phyloP scores from a whole-genome alignment of 2,113 vertebrate species.

The Sapayoa aenigma region DNA sequence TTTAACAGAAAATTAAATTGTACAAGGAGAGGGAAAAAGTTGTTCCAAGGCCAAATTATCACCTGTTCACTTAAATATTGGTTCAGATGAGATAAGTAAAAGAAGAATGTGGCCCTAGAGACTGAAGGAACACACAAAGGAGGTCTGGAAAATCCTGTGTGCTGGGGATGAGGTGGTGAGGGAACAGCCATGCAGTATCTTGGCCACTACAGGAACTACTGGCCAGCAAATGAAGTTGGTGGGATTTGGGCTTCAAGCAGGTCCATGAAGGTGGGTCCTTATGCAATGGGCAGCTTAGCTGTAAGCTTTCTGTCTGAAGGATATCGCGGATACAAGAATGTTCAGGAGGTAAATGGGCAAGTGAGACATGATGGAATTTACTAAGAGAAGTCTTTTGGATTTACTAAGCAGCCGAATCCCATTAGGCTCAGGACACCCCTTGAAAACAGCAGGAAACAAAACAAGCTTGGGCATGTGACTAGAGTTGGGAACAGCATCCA shows the following conservation, averaged over 20 bases:
- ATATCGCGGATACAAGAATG: background rate
- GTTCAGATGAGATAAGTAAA: background rate
- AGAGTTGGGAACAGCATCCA: background rate
- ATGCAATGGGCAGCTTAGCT: background rate
- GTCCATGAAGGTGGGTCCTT: background rate
- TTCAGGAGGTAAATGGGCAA: background rate
- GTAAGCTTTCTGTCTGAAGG: background rate
- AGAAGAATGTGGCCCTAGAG: background rate
- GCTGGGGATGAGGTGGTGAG: background rate
- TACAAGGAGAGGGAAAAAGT: fast-evolving
- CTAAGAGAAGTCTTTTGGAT: background rate
- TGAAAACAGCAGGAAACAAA: background rate
- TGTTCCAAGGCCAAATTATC: background rate
- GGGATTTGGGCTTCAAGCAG: background rate
- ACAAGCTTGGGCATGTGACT: background rate
- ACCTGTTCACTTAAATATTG: background rate
- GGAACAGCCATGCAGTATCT: background rate
- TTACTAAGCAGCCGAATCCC: background rate
- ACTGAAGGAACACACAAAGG: background rate
- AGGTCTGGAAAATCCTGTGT: background rate
- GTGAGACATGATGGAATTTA: background rate
- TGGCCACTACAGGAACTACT: too few relatives aligned
- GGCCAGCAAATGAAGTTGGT: background rate
- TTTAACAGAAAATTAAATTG: background rate
- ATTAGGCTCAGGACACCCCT: background rate